Evolutionary conservation across 2,797 vertebrate genomes (phyloP).

Genomic region (Oreochromis grahami): DNA sequence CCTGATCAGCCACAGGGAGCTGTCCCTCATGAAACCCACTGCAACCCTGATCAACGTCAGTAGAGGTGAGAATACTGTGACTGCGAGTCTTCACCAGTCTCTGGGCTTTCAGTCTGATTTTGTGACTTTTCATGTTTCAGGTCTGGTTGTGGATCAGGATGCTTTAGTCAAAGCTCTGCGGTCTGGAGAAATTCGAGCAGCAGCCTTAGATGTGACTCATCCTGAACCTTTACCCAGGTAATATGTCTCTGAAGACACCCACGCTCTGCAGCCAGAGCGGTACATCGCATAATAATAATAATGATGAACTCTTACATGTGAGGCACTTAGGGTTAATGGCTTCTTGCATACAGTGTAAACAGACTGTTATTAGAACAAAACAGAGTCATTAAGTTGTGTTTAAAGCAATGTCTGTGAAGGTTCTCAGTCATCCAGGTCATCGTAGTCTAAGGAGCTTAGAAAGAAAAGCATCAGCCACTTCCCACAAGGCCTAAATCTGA

Average conservation of each 20-base stretch:
- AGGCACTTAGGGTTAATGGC: not conserved
- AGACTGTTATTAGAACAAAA: not conserved
- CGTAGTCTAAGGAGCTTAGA: no score
- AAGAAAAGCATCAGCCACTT: no score
- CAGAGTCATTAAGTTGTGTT: not conserved
- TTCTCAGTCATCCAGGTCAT: no score
- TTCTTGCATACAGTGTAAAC: not conserved
- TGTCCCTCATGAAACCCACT: slow-evolving; percentile 77
- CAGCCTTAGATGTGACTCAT: slow-evolving; percentile 79
- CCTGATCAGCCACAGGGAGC: slow-evolving; percentile 75
- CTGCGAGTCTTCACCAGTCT: not conserved
- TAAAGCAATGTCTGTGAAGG: not conserved
- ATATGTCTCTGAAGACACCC: not conserved
- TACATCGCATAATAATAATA: not conserved
- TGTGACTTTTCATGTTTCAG: slow-evolving; percentile 37
- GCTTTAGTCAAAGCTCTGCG: slow-evolving; percentile 76
- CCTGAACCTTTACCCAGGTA: slow-evolving; percentile 60
- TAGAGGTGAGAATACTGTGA: slow-evolving; percentile 64
- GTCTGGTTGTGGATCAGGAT: slow-evolving; percentile 79
- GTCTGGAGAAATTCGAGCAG: slow-evolving; percentile 68
- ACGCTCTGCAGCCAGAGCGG: not conserved
- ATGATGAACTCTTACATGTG: not conserved
- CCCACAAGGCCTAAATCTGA: no score
- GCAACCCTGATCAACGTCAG: slow-evolving; percentile 78
- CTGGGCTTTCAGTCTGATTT: not conserved